Conservation (phyloP, 2,797 vertebrate genomes). For the Lithobates sylvaticus region DNA sequence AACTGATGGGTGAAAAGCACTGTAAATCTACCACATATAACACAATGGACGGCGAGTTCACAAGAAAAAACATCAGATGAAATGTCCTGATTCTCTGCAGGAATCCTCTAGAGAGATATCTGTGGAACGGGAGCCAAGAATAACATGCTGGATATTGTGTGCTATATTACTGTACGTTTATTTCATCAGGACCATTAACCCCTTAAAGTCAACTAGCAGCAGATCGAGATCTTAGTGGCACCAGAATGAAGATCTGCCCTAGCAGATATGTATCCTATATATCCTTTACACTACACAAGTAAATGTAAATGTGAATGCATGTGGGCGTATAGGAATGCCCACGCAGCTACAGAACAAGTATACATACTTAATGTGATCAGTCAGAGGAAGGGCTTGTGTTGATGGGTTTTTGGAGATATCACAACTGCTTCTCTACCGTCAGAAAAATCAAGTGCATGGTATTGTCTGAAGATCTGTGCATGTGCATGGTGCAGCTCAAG, state of each 20-base stretch:
- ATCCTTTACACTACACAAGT: no score
- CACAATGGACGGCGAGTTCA: background rate
- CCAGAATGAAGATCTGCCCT: background rate
- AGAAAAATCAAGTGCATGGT: no score
- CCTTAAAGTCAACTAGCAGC: background rate
- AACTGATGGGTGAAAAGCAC: background rate
- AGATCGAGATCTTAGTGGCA: no score
- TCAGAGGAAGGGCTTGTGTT: no score
- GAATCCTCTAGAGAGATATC: background rate
- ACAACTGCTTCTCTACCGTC: no score
- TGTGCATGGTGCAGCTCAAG: no score
- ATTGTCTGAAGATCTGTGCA: no score
- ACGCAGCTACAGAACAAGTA: no score
- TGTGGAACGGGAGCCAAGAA: background rate
- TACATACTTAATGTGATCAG: no score
- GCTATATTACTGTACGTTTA: background rate
- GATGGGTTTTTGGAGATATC: no score
- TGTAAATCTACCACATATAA: background rate
- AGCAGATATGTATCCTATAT: background rate
- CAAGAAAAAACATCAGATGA: background rate
- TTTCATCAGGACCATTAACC: background rate
- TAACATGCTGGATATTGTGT: constrained; percentile 1
- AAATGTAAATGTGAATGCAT: no score
- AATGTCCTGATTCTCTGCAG: background rate
- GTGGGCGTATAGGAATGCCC: no score